Conservation (phyloP, 2,888 invertebrate genomes). For the Oasisia sp. region DNA sequence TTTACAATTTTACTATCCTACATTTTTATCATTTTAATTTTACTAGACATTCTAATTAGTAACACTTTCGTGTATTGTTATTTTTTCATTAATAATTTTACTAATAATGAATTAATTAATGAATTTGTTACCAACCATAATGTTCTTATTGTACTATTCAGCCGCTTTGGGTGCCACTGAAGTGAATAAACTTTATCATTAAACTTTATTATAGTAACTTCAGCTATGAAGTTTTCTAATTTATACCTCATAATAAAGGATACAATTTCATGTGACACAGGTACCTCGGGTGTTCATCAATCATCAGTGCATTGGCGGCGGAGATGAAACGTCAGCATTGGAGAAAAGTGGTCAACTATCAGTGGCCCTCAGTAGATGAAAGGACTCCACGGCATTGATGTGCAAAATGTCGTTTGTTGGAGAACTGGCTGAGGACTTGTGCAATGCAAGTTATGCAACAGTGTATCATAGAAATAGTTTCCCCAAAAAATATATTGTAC, state of each 20-base stretch:
- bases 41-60: too few species aligned
- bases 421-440: not conserved
- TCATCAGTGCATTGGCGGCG: slow-evolving; percentile 20
- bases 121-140: too few species aligned
- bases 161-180: too few species aligned
- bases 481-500: not conserved
- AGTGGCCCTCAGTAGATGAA: not conserved
- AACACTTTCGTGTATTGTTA: too few species aligned
- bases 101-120: too few species aligned
- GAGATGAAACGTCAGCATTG: slow-evolving; percentile 19
- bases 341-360: slow-evolving; percentile 7
- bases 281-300: slow-evolving; percentile 22
- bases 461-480: not conserved
- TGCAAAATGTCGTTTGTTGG: not conserved
- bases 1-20: too few species aligned
- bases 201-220: too few species aligned
- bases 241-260: not conserved
- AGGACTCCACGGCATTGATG: not conserved
- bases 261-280: not conserved
- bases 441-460: not conserved
- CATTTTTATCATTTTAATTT: too few species aligned
- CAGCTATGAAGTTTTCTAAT: not conserved
- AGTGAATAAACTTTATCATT: too few species aligned
- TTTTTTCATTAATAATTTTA: too few species aligned
- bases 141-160: too few species aligned